Evolutionary conservation across 2,113 vertebrate genomes (phyloP).

Genomic region (Mus spicilegus): DNA sequence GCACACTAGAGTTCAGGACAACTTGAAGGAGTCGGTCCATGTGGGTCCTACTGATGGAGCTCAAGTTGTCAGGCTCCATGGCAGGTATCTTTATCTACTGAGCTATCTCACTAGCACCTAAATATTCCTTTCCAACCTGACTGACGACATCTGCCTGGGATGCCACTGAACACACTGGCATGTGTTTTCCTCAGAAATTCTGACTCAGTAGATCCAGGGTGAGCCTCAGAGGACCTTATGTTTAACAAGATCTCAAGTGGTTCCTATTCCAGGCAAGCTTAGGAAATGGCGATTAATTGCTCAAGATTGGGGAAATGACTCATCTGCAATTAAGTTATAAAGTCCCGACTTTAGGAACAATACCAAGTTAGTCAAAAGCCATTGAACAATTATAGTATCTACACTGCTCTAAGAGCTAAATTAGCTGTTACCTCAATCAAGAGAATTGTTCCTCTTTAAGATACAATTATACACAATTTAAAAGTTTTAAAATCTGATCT

Average conservation of each 20-base stretch:
- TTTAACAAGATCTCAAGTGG: constrained; percentile 40
- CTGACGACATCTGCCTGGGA: neutral
- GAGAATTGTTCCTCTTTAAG: constrained; percentile 32
- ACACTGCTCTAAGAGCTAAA: constrained; percentile 62
- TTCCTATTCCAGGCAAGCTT: constrained; percentile 72
- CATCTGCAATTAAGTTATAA: constrained; percentile 76
- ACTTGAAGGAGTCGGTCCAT: neutral
- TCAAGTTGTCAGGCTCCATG: neutral
- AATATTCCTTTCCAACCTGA: constrained; percentile 19
- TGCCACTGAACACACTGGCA: neutral
- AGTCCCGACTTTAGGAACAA: constrained; percentile 69
- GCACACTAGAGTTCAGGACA: neutral
- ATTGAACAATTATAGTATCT: constrained; percentile 73
- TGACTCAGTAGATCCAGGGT: neutral
- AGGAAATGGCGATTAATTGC: constrained; percentile 72
- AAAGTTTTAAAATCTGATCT: neutral
- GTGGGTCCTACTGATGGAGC: neutral
- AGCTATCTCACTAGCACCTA: neutral
- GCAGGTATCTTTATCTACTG: neutral
- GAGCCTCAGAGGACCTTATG: constrained; percentile 6
- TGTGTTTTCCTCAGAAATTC: constrained; percentile 11
- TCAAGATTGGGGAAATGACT: constrained; percentile 70
- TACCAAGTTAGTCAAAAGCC: constrained; percentile 75
- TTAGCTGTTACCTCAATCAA: constrained; percentile 65
- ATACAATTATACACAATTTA: constrained; percentile 20